Evolutionary conservation across 2,113 vertebrate genomes (phyloP).

Genomic region (Galeopterus variegatus): DNA sequence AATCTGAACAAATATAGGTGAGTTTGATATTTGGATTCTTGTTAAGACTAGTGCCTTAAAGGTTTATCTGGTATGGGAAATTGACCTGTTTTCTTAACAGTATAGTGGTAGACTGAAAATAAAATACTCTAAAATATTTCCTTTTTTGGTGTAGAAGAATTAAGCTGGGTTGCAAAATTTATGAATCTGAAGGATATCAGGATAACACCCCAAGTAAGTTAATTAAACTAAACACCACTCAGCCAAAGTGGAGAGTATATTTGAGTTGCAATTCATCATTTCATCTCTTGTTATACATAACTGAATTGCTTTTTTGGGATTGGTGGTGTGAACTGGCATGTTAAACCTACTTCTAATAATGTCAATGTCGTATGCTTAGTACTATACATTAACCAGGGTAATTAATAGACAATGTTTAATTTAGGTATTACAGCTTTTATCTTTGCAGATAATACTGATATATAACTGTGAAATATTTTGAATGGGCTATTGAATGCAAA

Average conservation of each 20-base stretch:
- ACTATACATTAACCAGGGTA: background rate
- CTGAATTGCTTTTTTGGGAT: background rate
- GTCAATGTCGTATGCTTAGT: background rate
- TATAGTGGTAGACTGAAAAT: background rate
- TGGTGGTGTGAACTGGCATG: background rate
- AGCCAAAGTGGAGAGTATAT: background rate
- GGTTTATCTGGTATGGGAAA: background rate
- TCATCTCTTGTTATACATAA: background rate
- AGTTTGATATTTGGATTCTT: conserved; percentile 17
- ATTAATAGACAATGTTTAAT: background rate
- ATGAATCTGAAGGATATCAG: conserved; percentile 1
- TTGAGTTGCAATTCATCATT: conserved; percentile 49
- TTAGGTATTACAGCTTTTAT: background rate
- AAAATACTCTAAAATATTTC: background rate
- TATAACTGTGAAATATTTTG: background rate
- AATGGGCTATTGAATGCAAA: background rate
- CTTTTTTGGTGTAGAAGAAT: background rate
- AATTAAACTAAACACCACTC: conserved; percentile 41
- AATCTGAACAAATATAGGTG: conserved; percentile 2
- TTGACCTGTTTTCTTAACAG: background rate
- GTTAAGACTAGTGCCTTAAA: background rate
- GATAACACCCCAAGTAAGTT: background rate
- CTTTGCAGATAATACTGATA: background rate
- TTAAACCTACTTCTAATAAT: background rate
- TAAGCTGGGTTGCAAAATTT: background rate